phyloP scores from a whole-genome alignment of 2,113 vertebrate genomes.

The Puma concolor region DNA sequence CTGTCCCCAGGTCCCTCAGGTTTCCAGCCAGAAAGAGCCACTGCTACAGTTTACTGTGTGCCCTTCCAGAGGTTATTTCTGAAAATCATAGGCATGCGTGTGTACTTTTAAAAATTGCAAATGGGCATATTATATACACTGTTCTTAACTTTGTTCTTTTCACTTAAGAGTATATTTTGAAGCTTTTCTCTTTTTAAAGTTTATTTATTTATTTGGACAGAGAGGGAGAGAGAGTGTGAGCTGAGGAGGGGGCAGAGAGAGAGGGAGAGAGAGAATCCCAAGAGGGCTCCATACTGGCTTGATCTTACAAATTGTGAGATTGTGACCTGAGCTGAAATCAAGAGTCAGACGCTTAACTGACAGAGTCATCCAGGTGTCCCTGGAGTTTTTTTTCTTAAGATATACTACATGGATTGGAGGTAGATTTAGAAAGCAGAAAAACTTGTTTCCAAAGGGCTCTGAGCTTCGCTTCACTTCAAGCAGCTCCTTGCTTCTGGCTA shows the following conservation, averaged over 20 bases:
- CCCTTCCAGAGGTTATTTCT: neutral
- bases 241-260: too few relatives aligned
- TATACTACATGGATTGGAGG: neutral
- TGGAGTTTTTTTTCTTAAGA: neutral
- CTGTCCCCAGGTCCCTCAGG: neutral
- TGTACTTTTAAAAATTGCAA: neutral
- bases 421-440: constrained; percentile 4
- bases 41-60: neutral
- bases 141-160: constrained; percentile 44
- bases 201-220: too few relatives aligned
- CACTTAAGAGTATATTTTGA: neutral
- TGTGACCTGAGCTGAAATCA: too few relatives aligned
- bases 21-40: neutral
- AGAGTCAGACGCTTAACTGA: too few relatives aligned
- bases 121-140: neutral
- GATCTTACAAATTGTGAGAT: too few relatives aligned
- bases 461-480: neutral
- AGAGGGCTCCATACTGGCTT: too few relatives aligned
- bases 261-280: too few relatives aligned
- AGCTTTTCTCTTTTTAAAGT: neutral
- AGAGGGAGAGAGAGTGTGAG: too few relatives aligned
- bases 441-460: neutral
- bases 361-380: too few relatives aligned
- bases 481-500: neutral
- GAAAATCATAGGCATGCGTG: neutral